Conservation (phyloP, 2,888 invertebrate genomes). For the Lottia scabra region DNA sequence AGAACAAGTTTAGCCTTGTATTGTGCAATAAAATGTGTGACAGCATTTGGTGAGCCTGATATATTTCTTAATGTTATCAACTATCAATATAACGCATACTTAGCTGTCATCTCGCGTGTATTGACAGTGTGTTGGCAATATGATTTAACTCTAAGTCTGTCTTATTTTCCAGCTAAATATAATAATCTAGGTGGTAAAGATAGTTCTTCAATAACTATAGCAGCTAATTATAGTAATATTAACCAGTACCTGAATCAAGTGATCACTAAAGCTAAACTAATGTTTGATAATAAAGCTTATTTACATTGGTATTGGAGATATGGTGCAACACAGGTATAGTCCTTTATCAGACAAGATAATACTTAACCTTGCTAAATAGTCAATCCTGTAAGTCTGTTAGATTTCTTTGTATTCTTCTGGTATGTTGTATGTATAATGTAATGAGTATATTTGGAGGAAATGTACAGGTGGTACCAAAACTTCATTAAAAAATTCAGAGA, state of each 20-base stretch:
- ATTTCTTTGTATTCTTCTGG: too few relatives aligned
- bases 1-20: too few relatives aligned
- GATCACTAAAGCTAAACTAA: conserved; percentile 49
- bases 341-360: background rate
- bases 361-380: too few relatives aligned
- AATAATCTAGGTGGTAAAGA: conserved; percentile 42
- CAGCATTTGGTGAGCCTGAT: too few relatives aligned
- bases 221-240: conserved; percentile 55
- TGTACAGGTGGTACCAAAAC: too few relatives aligned
- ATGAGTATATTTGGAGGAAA: background rate
- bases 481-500: background rate
- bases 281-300: conserved; percentile 60
- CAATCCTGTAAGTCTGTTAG: too few relatives aligned
- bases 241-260: conserved; percentile 51
- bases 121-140: background rate
- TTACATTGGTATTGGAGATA: conserved; percentile 67
- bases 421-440: background rate
- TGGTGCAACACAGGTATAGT: conserved; percentile 44
- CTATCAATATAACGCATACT: background rate
- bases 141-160: background rate
- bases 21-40: too few relatives aligned
- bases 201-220: conserved; percentile 54
- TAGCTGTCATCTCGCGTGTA: background rate
- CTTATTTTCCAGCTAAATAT: conserved; percentile 35
- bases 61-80: too few relatives aligned